phyloP scores from a whole-genome alignment of 2,888 invertebrate genomes.

The Lasioglossum villosulum region DNA sequence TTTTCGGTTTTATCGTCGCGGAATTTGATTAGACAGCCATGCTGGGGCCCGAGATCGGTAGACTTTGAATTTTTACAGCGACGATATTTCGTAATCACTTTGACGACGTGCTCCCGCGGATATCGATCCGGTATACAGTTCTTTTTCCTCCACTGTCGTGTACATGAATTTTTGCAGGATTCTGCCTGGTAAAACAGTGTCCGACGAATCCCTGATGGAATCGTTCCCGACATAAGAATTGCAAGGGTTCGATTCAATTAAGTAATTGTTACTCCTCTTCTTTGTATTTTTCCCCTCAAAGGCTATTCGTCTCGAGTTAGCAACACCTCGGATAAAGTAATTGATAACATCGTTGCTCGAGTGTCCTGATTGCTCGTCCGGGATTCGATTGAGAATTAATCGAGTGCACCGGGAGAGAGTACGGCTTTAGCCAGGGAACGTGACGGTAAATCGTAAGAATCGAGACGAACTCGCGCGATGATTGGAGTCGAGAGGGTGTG shows the following conservation, averaged over 20 bases:
- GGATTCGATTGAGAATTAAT: constrained; percentile 53
- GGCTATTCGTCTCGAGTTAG: neutral
- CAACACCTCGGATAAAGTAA: constrained; percentile 35
- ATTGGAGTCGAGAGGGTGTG: neutral
- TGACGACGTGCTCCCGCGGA: neutral
- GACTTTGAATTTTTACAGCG: neutral
- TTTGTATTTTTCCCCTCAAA: neutral
- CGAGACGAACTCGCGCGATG: constrained; percentile 18
- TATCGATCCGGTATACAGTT: neutral
- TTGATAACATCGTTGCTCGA: constrained; percentile 40
- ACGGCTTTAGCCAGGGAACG: constrained; percentile 34
- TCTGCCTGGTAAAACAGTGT: neutral
- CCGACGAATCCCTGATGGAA: neutral
- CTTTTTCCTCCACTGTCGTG: neutral
- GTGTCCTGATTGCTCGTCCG: constrained; percentile 50
- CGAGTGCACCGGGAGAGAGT: constrained; percentile 44
- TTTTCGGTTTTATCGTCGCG: neutral
- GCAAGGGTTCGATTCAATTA: constrained; percentile 8
- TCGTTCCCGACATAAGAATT: neutral
- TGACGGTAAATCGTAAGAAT: constrained; percentile 44
- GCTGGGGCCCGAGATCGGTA: neutral
- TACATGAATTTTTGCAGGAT: neutral
- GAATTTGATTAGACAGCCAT: constrained; percentile 6
- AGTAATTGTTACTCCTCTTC: neutral
- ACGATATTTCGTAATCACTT: neutral